These are phyloP conservation scores for Odontamblyopus rebecca DNA, from an alignment of 2,797 vertebrate species.

Conservation along the genomic window DNA sequence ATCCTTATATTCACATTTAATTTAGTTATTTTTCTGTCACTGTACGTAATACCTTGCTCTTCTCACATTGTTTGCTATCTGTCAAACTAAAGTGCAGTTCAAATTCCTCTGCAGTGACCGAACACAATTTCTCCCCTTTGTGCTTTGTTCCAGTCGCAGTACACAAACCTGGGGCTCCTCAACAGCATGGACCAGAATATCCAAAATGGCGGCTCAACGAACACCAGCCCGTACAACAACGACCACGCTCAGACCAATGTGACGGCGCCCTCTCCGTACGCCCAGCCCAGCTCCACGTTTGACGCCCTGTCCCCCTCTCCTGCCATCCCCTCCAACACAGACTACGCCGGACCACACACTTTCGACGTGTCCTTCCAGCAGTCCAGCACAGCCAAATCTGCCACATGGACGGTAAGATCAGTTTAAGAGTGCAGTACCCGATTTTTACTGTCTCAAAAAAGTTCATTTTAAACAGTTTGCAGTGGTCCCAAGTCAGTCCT, in stretches of 20 bases:
- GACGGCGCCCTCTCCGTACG: constrained; percentile 93
- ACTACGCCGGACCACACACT: constrained; percentile 97
- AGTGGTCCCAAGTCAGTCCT: too few relatives aligned
- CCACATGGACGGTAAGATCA: constrained; percentile 96
- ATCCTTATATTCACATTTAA: too few relatives aligned
- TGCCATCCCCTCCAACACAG: constrained; percentile 98
- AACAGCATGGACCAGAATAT: constrained; percentile 99
- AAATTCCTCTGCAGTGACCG: constrained; percentile 18
- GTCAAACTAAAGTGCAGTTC: not conserved
- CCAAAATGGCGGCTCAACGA: constrained; percentile 94
- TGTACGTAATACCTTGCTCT: not conserved
- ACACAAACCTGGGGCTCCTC: constrained; percentile 97
- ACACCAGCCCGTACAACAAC: constrained; percentile 96
- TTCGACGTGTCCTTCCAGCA: constrained; percentile 99
- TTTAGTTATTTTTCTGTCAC: not conserved
- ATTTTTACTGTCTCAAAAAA: too few relatives aligned
- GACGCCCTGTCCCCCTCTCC: constrained; percentile 95
- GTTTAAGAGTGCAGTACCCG: not conserved
- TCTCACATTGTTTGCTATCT: not conserved
- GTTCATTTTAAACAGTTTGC: too few relatives aligned
- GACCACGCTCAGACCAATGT: constrained; percentile 94
- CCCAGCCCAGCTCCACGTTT: constrained; percentile 98
- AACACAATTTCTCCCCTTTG: constrained; percentile 16
- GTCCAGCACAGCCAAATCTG: constrained; percentile 97
- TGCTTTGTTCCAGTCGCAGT: constrained; percentile 78